Base-by-base conservation (phyloP, 53 echinoderm and acorn worm genomes). In the Mesocentrotus franciscanus region DNA sequence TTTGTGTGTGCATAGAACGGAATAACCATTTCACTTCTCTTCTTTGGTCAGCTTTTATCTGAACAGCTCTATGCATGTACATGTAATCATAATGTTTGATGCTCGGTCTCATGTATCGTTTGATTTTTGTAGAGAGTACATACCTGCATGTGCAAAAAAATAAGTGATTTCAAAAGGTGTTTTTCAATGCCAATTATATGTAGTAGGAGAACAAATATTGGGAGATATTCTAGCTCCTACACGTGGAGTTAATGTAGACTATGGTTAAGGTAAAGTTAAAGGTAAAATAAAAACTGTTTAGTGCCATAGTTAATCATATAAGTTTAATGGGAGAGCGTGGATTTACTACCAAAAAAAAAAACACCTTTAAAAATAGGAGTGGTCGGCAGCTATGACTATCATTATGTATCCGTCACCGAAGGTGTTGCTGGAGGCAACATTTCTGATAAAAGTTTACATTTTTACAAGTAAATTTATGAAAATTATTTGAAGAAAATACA, bases 1-100 rank as follows among this genome's bases (percentile, higher is more conserved):
- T 87, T 87, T 87, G 87, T 87, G 87, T 87, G 87, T 87, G 87
- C 58, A 87, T 58, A 87, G 87, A 87, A 87, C 15, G 8, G 22
- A 58, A 56, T 27, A 87, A 87, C 10, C 58, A 26, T 57, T 58
- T n/a, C n/a, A n/a, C n/a, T 87, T 84, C 49, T 49, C 49, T 49
- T 49, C 6, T 49, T 49, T 42, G 0, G 81, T 81, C 42, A 22
- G 81, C 42, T 17, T 39, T 33, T 8, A 36, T 18, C 33, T 84
- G 10, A 57, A 87, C 59, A 87, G 87, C 87, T 87, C 87, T 87
- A 87, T 87, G 87, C 87, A 87, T 87, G 57, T 59, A n/a, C 13
- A 29, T 56, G 24, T 85, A 0, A 20, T 56, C 34, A 8, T 11
- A 24, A 11, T 72, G n/a, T n/a, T 72, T 72, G 18, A 10, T 14